Evolutionary conservation across 2,888 invertebrate species (phyloP).

Genomic region (Trachelus troglodyta): DNA sequence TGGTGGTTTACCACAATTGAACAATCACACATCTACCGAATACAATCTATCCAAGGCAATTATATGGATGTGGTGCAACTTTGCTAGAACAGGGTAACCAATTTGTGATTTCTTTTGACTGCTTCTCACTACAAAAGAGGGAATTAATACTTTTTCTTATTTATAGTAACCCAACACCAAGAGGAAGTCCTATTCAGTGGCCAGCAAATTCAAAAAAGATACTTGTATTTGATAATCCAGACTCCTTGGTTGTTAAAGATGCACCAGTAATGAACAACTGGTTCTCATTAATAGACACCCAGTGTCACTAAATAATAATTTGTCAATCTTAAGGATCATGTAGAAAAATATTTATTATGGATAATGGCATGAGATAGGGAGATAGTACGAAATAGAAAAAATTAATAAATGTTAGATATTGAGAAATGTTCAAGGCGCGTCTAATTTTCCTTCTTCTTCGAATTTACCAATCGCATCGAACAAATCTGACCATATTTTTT

Average conservation of each 20-base stretch:
- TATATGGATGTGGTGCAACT: conserved; percentile 19
- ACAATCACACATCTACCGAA: conserved; percentile 10
- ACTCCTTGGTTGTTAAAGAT: background rate
- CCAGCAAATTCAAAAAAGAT: conserved; percentile 14
- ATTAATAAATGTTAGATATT: background rate
- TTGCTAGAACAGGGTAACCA: conserved; percentile 19
- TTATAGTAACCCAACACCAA: conserved; percentile 20
- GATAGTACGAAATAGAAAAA: background rate
- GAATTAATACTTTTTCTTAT: background rate
- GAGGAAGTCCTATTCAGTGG: conserved; percentile 8
- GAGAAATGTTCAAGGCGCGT: background rate
- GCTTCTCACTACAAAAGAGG: background rate
- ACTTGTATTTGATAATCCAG: background rate
- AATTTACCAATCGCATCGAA: conserved; percentile 29
- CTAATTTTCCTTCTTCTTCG: background rate
- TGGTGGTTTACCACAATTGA: conserved; percentile 9
- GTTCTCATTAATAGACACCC: conserved; percentile 13
- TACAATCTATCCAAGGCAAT: conserved; percentile 11
- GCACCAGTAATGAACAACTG: conserved; percentile 7
- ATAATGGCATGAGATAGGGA: background rate
- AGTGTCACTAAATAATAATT: conserved; percentile 6
- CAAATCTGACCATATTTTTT: conserved; percentile 37
- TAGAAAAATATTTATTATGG: background rate
- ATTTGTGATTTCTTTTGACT: background rate
- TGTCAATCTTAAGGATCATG: background rate